Base-by-base conservation (phyloP, 2,888 invertebrate species). In the Bruchidius siliquastri region DNA sequence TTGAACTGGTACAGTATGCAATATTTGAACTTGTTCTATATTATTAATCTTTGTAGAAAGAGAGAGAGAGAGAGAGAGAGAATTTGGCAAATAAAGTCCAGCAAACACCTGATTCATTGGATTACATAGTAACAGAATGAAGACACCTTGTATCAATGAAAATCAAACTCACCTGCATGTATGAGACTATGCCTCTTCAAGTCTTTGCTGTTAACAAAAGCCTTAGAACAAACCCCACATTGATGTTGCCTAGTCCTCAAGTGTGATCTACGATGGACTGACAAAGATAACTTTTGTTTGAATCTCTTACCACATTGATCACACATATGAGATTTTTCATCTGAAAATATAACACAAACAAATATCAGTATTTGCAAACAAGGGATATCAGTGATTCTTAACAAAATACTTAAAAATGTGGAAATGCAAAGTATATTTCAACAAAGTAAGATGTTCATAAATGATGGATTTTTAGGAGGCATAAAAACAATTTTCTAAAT, bases 191-290 rank as follows among this genome's bases (percentile, higher is more conserved):
- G 95, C 0, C 95, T 87, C 70, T 90, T 88, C 82, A 94, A 88
- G 82, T 93, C 92, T 82, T 92, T 92, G 71, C 88, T 87, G 82
- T 92, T 91, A 77, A 90, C 89, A 86, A 94, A 94, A 21, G 90
- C 86, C 82, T 91, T 92, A 21, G 88, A 86, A 79, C 95, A 95
- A 74, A 89, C 87, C 79, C 88, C 86, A 83, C 95, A 95, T 79
- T 87, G 86, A 85, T 90, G 90, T 0, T 88, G 87, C 68, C 89
- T 88, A 3, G 87, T 86, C 76, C 87, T 86, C 3, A 86, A 84
- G 80, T 92, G 92, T 3, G 88, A 86, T 70, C 86, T 84, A 68
- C 87, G 82, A 81, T 92, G 92, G 32, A 88, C 84, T 69, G 88
- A 89, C 26, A 92, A 84, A 22, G 91, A 89, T 80, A 90, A 89